Conservation (phyloP, 2,113 vertebrate genomes). For the Mus pahari region DNA sequence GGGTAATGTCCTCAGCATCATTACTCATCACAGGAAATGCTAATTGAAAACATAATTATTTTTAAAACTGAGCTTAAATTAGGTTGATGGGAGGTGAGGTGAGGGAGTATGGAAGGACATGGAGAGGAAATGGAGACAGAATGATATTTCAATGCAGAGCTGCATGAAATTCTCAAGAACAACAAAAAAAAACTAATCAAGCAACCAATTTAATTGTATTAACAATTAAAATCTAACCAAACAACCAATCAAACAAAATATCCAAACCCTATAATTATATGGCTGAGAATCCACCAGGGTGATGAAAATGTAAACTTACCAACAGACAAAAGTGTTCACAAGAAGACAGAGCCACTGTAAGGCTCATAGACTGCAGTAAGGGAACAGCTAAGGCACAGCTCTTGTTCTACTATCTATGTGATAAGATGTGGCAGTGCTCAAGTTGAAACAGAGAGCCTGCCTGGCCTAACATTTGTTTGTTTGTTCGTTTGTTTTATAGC, state of each 20-base stretch:
- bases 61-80: not conserved
- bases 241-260: not conserved
- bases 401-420: not conserved
- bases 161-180: not conserved
- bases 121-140: not conserved
- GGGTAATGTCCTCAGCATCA: not conserved
- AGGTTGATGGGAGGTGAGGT: not conserved
- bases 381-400: not conserved
- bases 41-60: conserved; percentile 21
- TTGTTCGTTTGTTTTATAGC: conserved; percentile 80
- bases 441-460: not conserved
- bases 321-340: not conserved
- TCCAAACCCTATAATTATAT: not conserved
- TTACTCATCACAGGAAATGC: conserved; percentile 16
- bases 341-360: not conserved
- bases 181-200: not conserved
- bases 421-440: not conserved
- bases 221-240: not conserved
- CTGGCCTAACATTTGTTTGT: not conserved
- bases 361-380: not conserved
- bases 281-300: not conserved
- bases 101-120: not conserved
- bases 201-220: not conserved
- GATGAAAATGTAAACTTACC: conserved; percentile 11
- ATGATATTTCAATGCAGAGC: not conserved